Evolutionary conservation across 2,888 invertebrate genomes (phyloP).

Genomic region (Ichneumon xanthorius): DNA sequence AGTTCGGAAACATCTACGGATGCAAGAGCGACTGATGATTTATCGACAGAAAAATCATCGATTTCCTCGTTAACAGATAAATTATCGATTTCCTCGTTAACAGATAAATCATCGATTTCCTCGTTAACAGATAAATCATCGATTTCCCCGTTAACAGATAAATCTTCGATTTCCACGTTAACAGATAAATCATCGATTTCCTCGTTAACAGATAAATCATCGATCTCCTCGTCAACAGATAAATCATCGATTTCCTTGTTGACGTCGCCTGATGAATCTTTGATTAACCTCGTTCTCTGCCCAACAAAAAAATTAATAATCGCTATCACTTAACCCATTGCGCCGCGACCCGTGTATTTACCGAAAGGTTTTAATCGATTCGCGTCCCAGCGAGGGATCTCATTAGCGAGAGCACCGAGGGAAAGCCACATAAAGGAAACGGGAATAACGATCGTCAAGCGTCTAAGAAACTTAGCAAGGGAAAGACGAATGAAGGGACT

Average conservation of each 20-base stretch:
- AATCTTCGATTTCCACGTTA: no score
- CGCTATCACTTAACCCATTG: slow-evolving; percentile 32
- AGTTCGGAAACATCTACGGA: no score
- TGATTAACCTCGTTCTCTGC: not conserved
- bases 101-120: no score
- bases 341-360: slow-evolving; percentile 28
- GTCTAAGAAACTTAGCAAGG: slow-evolving; percentile 36
- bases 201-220: not conserved
- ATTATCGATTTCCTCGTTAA: not conserved
- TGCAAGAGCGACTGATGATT: no score
- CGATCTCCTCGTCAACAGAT: not conserved
- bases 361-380: slow-evolving; percentile 44
- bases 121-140: no score
- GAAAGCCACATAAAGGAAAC: slow-evolving; percentile 20
- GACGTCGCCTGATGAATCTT: not conserved
- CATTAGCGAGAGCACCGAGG: slow-evolving; percentile 46
- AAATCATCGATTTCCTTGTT: no score
- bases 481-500: slow-evolving; percentile 58
- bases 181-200: no score
- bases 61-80: no score
- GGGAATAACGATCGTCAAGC: slow-evolving; percentile 43
- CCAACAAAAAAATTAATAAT: slow-evolving; percentile 7
- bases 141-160: no score
- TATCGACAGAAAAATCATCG: no score
- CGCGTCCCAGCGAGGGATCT: slow-evolving; percentile 30